These are phyloP conservation scores for Enteromius treurensis DNA, from an alignment of 2,797 vertebrate genomes.

Conservation along the genomic window DNA sequence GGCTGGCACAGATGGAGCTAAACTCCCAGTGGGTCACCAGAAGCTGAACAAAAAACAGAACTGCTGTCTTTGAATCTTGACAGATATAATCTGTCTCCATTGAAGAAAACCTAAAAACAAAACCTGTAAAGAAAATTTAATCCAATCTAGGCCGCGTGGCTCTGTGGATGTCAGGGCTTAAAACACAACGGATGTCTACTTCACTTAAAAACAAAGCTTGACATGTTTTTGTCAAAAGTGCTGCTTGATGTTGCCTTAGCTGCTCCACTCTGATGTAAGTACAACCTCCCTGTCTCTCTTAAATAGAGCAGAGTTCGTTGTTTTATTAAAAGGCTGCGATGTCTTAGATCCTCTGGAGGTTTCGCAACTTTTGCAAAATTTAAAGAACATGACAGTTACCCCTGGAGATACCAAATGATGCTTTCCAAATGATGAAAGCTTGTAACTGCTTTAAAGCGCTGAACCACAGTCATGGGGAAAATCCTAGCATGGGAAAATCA, in stretches of 20 bases:
- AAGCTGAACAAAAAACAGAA: conserved; percentile 66
- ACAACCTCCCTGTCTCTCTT: conserved; percentile 16
- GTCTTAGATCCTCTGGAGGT: conserved; percentile 30
- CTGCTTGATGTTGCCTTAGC: conserved; percentile 23
- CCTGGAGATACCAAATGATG: conserved; percentile 49
- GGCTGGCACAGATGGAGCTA: conserved; percentile 81
- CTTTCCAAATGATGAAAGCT: conserved; percentile 47
- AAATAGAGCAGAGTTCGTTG: conserved; percentile 27
- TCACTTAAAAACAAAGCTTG: conserved; percentile 48
- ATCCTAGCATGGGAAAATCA: conserved; percentile 35
- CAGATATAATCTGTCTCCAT: conserved; percentile 65
- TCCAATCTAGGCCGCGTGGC: conserved; percentile 61
- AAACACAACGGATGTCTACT: conserved; percentile 53
- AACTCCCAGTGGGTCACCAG: conserved; percentile 80
- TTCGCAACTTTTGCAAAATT: conserved; percentile 55
- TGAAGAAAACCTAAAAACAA: conserved; percentile 49
- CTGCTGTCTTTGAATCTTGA: conserved; percentile 59
- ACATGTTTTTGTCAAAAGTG: conserved; percentile 51
- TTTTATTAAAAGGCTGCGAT: conserved; percentile 53
- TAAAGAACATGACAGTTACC: conserved; percentile 57
- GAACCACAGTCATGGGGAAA: conserved; percentile 58
- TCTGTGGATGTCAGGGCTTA: conserved; percentile 46
- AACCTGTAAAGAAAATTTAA: conserved; percentile 56
- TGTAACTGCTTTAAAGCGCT: conserved; percentile 50
- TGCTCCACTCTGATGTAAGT: conserved; percentile 52